Base-by-base conservation (phyloP, 2,797 vertebrate species). In the Basileuterus tristriatus region DNA sequence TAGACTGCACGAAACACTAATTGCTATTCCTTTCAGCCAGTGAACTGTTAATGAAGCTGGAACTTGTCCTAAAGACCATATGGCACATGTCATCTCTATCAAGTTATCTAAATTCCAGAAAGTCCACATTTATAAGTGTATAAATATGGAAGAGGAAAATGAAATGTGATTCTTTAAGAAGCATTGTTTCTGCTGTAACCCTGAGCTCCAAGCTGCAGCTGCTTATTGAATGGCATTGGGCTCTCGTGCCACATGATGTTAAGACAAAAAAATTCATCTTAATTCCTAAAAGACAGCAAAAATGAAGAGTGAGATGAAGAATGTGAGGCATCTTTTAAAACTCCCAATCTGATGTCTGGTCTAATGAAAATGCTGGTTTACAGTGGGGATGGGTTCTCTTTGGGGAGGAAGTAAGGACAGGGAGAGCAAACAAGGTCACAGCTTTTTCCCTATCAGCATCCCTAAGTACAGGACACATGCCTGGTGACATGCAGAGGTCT, bases 31-130 rank as follows among this genome's bases (percentile, higher is more conserved):
- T 62, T 89, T 90, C 87, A 89, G 75, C 47, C 67, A 60, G 46
- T 34, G 46, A 67, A 82, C 55, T 50, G 37, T 43, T 94, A 68
- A 79, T 34, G 49, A 92, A 89, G 67, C 17, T 79, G 55, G 43
- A 94, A 82, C 68, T 89, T 69, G 67, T 92, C 70, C 91, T 81
- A 65, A 78, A 6, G 3, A 71, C 87, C 78, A 91, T 79, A 84
- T 43, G 84, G 68, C 55, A 89, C 43, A 19, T 7, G 1, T 55
- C 59, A 76, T 79, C 37, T 93, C 53, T 58, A 75, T 55, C 50
- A 79, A 92, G 47, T 79, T 79, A 69, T 46, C 50, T 43, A 55
- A 86, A 91, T 79, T 76, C 59, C 59, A 84, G 52, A 67, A 83
- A 92, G 30, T 82, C 67, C 39, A n/a, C n/a, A 41, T 72, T 82